A percentile compares a stretch with the other conserved stretches of the same genome.
Conservation (phyloP, 2,113 vertebrate species). For the Pongo abelii region DNA sequence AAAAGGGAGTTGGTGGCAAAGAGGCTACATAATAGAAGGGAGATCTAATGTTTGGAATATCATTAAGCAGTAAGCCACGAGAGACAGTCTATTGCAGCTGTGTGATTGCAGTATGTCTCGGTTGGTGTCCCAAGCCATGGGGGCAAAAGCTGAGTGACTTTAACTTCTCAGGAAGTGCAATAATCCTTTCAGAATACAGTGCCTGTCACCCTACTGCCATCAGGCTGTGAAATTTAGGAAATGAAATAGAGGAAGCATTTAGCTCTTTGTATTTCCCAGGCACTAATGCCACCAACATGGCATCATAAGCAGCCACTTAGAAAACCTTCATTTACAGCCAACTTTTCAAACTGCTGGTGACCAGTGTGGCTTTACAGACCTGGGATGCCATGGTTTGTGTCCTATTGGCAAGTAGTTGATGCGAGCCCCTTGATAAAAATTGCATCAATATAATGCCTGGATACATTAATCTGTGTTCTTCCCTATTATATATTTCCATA, state of each 20-base stretch:
- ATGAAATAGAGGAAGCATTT: constrained; percentile 53
- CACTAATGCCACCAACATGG: not conserved
- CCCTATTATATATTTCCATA: not conserved
- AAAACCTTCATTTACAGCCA: constrained; percentile 29
- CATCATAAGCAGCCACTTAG: not conserved
- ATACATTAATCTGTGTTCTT: constrained; percentile 12
- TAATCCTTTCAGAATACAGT: constrained; percentile 67
- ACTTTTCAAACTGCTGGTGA: constrained; percentile 7
- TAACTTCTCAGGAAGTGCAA: constrained; percentile 64
- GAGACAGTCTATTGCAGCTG: constrained; percentile 47
- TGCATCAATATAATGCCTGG: not conserved
- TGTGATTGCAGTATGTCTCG: constrained; percentile 48
- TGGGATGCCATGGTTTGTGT: not conserved
- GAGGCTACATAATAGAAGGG: not conserved
- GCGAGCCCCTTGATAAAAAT: constrained; percentile 44
- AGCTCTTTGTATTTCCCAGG: constrained; percentile 48
- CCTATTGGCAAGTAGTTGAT: constrained; percentile 23
- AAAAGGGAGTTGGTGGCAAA: constrained; percentile 59
- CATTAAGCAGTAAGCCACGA: constrained; percentile 57
- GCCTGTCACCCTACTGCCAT: constrained; percentile 62
- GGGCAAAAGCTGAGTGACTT: constrained; percentile 65
- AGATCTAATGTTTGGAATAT: constrained; percentile 18
- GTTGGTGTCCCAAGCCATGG: constrained; percentile 61
- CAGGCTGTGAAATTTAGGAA: constrained; percentile 70
- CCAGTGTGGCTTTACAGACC: not conserved